Conservation (phyloP, 2,888 invertebrate species). For the Geotrupes spiniger region DNA sequence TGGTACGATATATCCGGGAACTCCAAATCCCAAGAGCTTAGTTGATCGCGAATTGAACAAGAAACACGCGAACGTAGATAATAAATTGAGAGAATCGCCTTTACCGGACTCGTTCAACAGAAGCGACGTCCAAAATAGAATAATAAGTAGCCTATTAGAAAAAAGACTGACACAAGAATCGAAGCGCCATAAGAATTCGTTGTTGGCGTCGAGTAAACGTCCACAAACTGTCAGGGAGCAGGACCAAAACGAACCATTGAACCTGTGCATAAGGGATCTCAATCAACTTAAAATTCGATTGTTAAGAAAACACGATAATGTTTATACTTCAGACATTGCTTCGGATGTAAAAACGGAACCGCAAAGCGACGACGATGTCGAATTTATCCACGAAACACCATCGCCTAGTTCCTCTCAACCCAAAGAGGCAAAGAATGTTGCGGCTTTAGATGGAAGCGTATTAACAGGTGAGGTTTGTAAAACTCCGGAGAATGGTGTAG, state of each 20-base stretch:
- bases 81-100: conserved; percentile 26
- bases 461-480: conserved; percentile 52
- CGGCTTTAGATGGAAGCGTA: conserved; percentile 37
- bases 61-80: conserved; percentile 19
- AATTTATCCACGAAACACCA: conserved; percentile 44
- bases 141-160: conserved; percentile 68
- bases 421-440: conserved; percentile 32
- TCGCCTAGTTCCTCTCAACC: conserved; percentile 36
- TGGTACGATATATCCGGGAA: conserved; percentile 79
- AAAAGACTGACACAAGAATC: conserved; percentile 68
- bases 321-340: conserved; percentile 54
- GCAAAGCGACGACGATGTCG: conserved; percentile 56
- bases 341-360: conserved; percentile 60
- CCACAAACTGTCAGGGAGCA: conserved; percentile 40
- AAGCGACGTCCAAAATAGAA: conserved; percentile 65
- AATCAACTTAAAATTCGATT: conserved; percentile 66
- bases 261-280: conserved; percentile 77
- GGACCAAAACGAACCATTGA: conserved; percentile 72
- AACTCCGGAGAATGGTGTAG: conserved; percentile 46
- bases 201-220: conserved; percentile 33
- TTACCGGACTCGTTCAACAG: conserved; percentile 47
- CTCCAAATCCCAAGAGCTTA: conserved; percentile 58
- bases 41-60: conserved; percentile 42
- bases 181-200: conserved; percentile 45
- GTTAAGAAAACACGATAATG: conserved; percentile 61